Evolutionary conservation across 1,140 invertebrate species (phyloP), one percentile per base, ranked within the genome.

Genomic region (Cepaea nemoralis): DNA sequence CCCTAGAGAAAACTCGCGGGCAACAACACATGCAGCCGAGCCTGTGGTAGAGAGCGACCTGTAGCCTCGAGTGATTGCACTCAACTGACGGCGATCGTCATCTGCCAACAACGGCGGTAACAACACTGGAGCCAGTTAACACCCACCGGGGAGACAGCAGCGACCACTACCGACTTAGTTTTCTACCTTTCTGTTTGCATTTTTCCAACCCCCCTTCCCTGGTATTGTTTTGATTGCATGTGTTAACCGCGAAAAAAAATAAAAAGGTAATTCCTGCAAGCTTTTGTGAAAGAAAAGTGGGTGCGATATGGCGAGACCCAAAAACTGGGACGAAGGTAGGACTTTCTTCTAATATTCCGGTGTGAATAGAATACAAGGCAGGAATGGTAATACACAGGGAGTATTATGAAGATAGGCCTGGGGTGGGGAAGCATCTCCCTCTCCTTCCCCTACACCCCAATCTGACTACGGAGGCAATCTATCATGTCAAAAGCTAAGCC

Each of bases 401-500:
- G n/a, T n/a, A n/a, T n/a, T n/a, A n/a, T n/a, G n/a, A n/a, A n/a
- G n/a, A n/a, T 55, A 24, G 22, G 50, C 3, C 12, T 55, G 24
- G 50, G 50, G 24, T 14, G 50, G 50, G 50, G 5, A n/a, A 6
- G 27, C 6, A 5, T 31, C 6, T 31, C 59, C n/a, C n/a, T 27
- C 59, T 27, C 27, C 27, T 27, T 27, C 59, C 27, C 86, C 86
- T 85, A 84, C 55, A 2, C 33, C 6, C 81, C 84, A 85, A 81
- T 87, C 55, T 77, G 85, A 84, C 84, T 83, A 85, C 83, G 83
- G 76, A 83, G 77, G 84, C 85, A 85, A 86, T 88, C 87, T 86
- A 88, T 87, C 87, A 88, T 88, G 87, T 84, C 87, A 88, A 86
- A 84, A 86, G 86, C 84, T 86, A 88, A 83, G 84, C 83, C 85